Evolutionary conservation across 1,140 invertebrate species (phyloP).

Genomic region (Zaprionus ghesquierei): DNA sequence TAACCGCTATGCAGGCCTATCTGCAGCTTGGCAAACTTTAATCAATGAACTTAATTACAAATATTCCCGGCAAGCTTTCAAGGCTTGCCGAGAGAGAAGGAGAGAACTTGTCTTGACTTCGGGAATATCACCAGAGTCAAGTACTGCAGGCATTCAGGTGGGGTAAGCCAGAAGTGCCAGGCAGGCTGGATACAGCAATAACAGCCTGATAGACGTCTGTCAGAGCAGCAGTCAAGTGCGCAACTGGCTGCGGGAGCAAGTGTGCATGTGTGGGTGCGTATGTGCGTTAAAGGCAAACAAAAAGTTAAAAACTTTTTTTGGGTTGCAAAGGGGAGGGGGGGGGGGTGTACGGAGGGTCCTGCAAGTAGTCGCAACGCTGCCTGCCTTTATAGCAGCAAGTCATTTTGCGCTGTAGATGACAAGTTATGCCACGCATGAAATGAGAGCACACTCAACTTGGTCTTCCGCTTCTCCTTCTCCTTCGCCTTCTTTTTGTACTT

Average conservation of each 20-base stretch:
- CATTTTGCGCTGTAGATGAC: constrained; percentile 62
- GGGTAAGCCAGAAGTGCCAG: not conserved
- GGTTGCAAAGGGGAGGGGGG: too few relatives aligned
- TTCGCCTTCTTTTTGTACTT: not conserved
- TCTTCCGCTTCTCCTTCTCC: not conserved
- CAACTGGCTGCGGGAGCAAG: not conserved
- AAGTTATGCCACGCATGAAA: constrained; percentile 60
- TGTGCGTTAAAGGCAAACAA: constrained; percentile 26
- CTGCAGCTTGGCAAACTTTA: not conserved
- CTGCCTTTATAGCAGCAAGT: constrained; percentile 31
- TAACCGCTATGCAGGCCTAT: not conserved
- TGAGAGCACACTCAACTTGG: constrained; percentile 10
- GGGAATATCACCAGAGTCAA: not conserved
- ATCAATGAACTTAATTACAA: not conserved
- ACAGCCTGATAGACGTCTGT: constrained; percentile 34
- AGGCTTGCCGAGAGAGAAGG: not conserved
- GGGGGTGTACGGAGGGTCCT: too few relatives aligned
- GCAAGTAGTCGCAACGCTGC: constrained; percentile 24
- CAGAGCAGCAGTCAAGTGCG: constrained; percentile 1
- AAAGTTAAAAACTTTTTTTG: constrained; percentile 35
- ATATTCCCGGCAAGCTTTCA: not conserved
- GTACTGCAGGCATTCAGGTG: not conserved
- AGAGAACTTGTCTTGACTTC: not conserved
- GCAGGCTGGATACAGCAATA: constrained; percentile 22
- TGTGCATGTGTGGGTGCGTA: not conserved